phyloP scores from a whole-genome alignment of 30 jellyfish, hydroid and myxozoan genomes.

The Hydractinia echinata region DNA sequence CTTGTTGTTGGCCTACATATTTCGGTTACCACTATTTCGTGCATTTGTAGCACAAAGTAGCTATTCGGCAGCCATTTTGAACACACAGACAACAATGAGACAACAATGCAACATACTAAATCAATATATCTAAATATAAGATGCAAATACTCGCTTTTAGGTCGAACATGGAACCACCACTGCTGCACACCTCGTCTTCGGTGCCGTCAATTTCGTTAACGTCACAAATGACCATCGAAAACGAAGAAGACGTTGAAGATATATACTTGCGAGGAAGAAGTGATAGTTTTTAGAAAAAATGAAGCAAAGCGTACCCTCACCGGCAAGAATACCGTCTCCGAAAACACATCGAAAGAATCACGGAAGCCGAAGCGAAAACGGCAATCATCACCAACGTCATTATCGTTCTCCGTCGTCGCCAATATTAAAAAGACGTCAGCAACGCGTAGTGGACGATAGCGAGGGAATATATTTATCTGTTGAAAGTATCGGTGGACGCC shows the following conservation, averaged over 20 bases:
- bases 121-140: no score
- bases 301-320: constrained; percentile 9
- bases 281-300: neutral
- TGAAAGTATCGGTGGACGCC: constrained; percentile 6
- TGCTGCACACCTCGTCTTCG: no score
- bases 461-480: neutral
- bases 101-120: no score
- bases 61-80: no score
- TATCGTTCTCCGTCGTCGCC: neutral
- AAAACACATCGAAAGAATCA: constrained; percentile 7
- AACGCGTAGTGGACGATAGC: neutral
- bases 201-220: constrained; percentile 8
- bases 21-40: no score
- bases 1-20: no score
- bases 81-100: no score
- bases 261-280: neutral
- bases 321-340: constrained; percentile 19
- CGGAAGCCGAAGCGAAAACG: neutral
- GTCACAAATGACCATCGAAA: constrained; percentile 4
- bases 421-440: neutral
- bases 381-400: constrained; percentile 17
- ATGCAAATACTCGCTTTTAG: no score
- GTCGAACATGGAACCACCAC: no score
- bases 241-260: neutral
- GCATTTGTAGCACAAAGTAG: no score